Base-by-base conservation (phyloP, 1,140 invertebrate species). In the Papilio polyxenes region DNA sequence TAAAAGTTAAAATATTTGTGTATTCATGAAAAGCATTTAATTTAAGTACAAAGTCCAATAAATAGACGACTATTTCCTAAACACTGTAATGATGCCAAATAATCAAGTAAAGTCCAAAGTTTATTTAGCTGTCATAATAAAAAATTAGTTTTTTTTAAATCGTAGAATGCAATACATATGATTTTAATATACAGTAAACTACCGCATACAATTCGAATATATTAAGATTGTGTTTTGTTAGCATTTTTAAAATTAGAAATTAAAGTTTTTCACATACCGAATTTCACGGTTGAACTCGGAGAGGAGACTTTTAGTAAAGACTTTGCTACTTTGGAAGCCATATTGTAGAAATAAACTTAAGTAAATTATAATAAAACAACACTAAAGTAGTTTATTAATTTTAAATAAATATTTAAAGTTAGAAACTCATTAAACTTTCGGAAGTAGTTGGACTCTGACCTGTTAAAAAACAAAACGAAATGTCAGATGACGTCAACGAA, bases 381-480 rank as follows among this genome's bases (percentile, higher is more conserved):
- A 83, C 83, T 86, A 88, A 65, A 85, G 84, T 84, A 87, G 85
- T 76, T 81, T 80, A 86, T 85, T 83, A 86, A 72, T 82, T 82
- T 77, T 76, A 79, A 84, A 81, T 81, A 82, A 44, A 76, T 56
- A 75, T 77, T 76, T 83, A 86, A 83, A 87, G 74, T 84, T 75
- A 20, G 48, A 86, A 87, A 88, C 44, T 86, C 85, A 80, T 75
- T 82, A 85, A 89, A 90, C 89, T 85, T 87, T 83, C 59, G 23
- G 85, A 77, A 84, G 89, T 91, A 91, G 89, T 92, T 94, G 92
- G 92, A 94, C 92, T 94, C 83, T 94, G 92, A 92, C 90, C 92
- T 89, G 87, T 87, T 87, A 87, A 80, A 75, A 49, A 65, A 82
- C 84, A 53, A 69, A 80, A 85, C 82, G 31, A 40, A 40, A 72